Base-by-base conservation (phyloP, 2,888 invertebrate genomes). In the Cantharis rustica region DNA sequence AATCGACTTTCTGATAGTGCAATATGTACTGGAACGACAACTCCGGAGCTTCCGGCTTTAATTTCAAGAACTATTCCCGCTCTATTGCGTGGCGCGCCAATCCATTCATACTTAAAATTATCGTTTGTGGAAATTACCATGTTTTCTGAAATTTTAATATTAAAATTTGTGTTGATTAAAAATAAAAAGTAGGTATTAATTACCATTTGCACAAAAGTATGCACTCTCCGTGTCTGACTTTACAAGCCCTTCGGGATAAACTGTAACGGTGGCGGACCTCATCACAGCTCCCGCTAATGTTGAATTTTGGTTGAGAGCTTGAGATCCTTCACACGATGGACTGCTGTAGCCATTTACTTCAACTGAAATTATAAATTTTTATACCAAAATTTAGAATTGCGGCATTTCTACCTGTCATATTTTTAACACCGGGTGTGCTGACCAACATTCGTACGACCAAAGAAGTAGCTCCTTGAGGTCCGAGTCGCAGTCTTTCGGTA, bases 201-300 rank as follows among this genome's bases (percentile, higher is more conserved):
- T 84, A 92, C 93, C 93, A 82, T 93, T 93, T 9, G 93, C 93
- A 84, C 93, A 93, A 85, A 93, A 93, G 85, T 93, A 93, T 10
- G 93, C 93, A 82, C 92, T 93, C 84, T 93, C 92, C 0, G 92
- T 93, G 81, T 92, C 92, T n/a, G 91, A 91, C 77, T 90, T 89
- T 62, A 91, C 90, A 0, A 92, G 87, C 11, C 93, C 93, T 84
- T 93, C 93, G 0, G 92, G 91, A 11, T 91, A 89, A 3, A 93
- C 92, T 69, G 90, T 85, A 31, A 92, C 90, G 71, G 91, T 90
- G 1, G 91, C 92, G 0, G 92, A 92, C 66, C 91, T 88, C 76
- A 92, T 90, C 20, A 92, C 92, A 13, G 92, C 91, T 1, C 92
- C 92, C 0, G 92, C 91, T 26, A 92, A 86, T 0, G 91, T 90